These are phyloP conservation scores for Bombus confusus DNA, from an alignment of 1,140 invertebrate species.

Conservation along the genomic window DNA sequence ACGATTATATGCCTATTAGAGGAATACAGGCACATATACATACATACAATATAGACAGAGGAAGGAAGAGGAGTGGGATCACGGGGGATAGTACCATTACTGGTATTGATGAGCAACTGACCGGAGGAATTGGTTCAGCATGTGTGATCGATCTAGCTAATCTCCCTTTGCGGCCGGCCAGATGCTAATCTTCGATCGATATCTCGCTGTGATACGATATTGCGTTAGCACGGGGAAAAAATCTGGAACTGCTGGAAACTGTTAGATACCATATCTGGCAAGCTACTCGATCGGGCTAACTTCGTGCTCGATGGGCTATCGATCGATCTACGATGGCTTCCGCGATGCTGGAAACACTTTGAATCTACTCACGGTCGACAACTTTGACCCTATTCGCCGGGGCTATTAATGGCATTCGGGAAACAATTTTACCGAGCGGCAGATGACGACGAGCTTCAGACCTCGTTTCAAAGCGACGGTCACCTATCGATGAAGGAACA, in stretches of 20 bases:
- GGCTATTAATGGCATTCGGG: conserved; percentile 21
- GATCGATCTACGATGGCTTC: conserved; percentile 52
- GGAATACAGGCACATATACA: conserved; percentile 72
- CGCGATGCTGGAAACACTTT: background rate
- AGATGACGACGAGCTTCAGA: background rate
- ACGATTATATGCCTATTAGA: conserved; percentile 82
- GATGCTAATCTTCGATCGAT: conserved; percentile 78
- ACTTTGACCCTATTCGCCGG: background rate
- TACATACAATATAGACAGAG: conserved; percentile 59
- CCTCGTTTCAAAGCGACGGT: conserved; percentile 1
- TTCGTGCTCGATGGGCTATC: conserved; percentile 10
- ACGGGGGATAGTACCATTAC: conserved; percentile 66
- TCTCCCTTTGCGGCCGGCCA: conserved; percentile 74
- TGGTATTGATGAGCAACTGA: conserved; percentile 79
- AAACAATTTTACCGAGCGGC: conserved; percentile 36
- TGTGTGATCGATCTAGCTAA: conserved; percentile 78
- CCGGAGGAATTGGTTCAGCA: conserved; percentile 78
- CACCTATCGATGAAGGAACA: too few relatives aligned
- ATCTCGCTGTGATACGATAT: conserved; percentile 60
- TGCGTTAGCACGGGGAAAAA: conserved; percentile 49
- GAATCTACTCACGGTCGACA: conserved; percentile 16
- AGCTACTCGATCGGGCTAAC: background rate
- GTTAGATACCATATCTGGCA: background rate
- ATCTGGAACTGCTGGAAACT: conserved; percentile 48
- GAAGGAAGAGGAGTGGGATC: conserved; percentile 54